Evolutionary conservation across 2,888 invertebrate species (phyloP), one percentile per base, ranked within the genome.

Genomic region (Lasioglossum marginatum): DNA sequence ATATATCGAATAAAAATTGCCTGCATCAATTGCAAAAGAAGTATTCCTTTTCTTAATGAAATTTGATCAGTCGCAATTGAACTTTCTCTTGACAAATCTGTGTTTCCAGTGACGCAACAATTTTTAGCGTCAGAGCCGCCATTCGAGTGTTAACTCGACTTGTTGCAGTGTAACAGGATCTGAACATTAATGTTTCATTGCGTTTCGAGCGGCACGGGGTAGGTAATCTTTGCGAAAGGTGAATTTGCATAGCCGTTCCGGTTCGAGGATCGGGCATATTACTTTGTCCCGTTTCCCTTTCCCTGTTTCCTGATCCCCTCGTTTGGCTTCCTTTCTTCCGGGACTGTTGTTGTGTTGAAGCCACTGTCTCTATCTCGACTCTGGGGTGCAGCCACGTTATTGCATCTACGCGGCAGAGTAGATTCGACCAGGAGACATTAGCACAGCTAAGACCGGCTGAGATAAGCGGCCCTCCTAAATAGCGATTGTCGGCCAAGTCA

Each of bases 401-500:
- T 81, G 75, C 71, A 48, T 31, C 73, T 79, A 80, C 79, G 79
- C 66, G 68, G 48, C n/a, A 27, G 57, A 52, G 40, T 82, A 77
- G 60, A 79, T 85, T 82, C 79, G 85, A 48, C 81, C 78, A 78
- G 66, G 85, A 85, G 90, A 85, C 83, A 90, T 90, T 89, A 90
- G 82, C 82, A 75, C 70, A 81, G 80, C 86, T 89, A 90, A 90
- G 91, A 85, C 89, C 85, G 79, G 77, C 79, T 71, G 85, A 85
- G 90, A 89, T 88, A 88, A 90, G 91, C 88, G 80, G 71, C 81
- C 85, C 86, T 85, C 85, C 89, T 88, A 89, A 91, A 91, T 91
- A 89, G 91, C 89, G 85, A 91, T 91, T 91, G 91, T 91, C 88
- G 91, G 82, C 86, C 88, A 89, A 89, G 89, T 91, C 91, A 88